Base-by-base conservation (phyloP, 2,888 invertebrate genomes). In the Alloplasta piceator region DNA sequence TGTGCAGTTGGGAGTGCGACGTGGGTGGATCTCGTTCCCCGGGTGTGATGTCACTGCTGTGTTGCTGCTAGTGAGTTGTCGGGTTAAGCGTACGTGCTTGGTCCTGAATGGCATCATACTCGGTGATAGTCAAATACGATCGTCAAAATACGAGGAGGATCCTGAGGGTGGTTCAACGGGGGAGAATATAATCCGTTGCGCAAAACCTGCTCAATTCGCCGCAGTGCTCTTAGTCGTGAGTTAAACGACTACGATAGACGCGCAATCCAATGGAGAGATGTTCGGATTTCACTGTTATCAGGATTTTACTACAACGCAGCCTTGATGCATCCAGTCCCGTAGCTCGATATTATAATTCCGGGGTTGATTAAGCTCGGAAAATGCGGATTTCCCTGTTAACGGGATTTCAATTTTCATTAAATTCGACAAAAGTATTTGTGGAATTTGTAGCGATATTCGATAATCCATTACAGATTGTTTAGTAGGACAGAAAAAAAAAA, bases 91-190 rank as follows among this genome's bases (percentile, higher is more conserved):
- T 74, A 74, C 66, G 68, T 81, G 72, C 68, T 70, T 41, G 67
- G 70, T 73, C 74, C 74, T 50, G 63, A 82, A 82, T 71, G 64
- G 55, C 78, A 63, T 71, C 52, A 60, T 56, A 60, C 46, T 14
- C 7, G 61, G 6, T 12, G 48, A 71, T 71, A 82, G 50, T 78
- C 74, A 78, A 82, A 82, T 75, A 75, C 75, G 71, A 82, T 82
- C 78, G 82, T 78, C 82, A 78, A 78, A 82, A 82, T 68, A 75
- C 82, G 67, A 26, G 26, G 26, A 26, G 26, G 26, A 26, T 26
- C 26, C 26, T 26, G 26, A 26, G 26, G 26, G 26, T 26, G 26
- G 26, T 26, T 26, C 26, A 26, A 82, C 70, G 26, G n/a, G 60
- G 43, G 58, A 36, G 56, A 12, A 56, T 55, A 78, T 78, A 74